phyloP scores from a whole-genome alignment of 2,797 vertebrate species.

The Siniperca undulata region DNA sequence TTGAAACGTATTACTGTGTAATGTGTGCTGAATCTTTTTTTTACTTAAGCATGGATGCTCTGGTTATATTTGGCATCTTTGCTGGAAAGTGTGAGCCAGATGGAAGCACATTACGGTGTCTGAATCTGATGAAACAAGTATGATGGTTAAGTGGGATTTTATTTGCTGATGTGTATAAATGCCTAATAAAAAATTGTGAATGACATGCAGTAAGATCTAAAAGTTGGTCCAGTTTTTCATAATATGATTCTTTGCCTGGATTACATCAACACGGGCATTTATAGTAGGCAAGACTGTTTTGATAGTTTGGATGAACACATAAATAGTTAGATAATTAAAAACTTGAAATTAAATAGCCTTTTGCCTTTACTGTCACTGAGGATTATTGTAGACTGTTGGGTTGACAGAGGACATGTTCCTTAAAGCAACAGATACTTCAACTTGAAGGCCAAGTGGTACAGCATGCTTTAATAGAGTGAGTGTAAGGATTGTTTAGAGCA shows the following conservation, averaged over 20 bases:
- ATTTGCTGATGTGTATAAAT: conserved; percentile 75
- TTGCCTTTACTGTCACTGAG: conserved; percentile 23
- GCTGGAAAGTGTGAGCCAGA: conserved; percentile 79
- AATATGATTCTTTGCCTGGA: conserved; percentile 27
- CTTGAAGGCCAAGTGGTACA: conserved; percentile 32
- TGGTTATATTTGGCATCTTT: conserved; percentile 80
- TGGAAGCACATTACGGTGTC: conserved; percentile 77
- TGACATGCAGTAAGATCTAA: conserved; percentile 52
- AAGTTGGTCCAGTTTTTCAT: conserved; percentile 46
- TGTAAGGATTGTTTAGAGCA: conserved; percentile 63
- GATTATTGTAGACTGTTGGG: conserved; percentile 37
- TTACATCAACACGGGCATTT: conserved; percentile 37
- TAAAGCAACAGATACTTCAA: conserved; percentile 54
- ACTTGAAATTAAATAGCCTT: conserved; percentile 47
- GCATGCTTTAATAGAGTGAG: conserved; percentile 43
- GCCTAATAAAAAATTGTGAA: conserved; percentile 62
- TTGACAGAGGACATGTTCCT: conserved; percentile 33
- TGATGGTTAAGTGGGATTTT: conserved; percentile 68
- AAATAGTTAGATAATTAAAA: conserved; percentile 62
- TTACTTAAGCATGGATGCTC: conserved; percentile 73
- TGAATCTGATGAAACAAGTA: conserved; percentile 69
- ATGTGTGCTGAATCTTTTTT: conserved; percentile 74
- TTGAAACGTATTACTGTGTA: conserved; percentile 74
- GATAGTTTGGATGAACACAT: conserved; percentile 40
- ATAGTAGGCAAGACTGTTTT: conserved; percentile 27